Base-by-base conservation (phyloP, 2,888 invertebrate genomes). In the Seira musarum region DNA sequence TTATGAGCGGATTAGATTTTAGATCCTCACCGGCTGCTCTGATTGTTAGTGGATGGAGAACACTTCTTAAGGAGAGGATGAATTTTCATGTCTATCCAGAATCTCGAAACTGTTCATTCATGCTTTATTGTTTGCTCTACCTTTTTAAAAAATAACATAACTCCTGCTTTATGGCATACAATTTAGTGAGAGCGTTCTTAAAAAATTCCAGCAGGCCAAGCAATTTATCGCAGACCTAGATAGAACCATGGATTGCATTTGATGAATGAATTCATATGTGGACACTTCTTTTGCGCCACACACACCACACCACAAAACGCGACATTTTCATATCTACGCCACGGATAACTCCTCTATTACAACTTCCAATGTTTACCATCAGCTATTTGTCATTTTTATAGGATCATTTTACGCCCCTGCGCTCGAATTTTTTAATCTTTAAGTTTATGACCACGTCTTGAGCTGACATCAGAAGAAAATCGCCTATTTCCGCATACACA, bases 301-400 rank as follows among this genome's bases (percentile, higher is more conserved):
- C n/a, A n/a, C n/a, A n/a, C n/a, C n/a, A 40, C 40, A 40, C 40
- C 40, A 13, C 40, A 40, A 40, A 40, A 40, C 40, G 40, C 6
- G 40, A 40, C 40, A 40, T 6, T 40, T 40, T 13, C 13, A 8
- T 40, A 40, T 13, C 40, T 13, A 40, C 6, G 57, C 19, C 30
- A 60, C 2, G 57, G 60, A n/a, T n/a, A 70, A 60, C 60, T 70
- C 57, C 57, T 68, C 70, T 60, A 70, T 70, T 70, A 35, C 70
- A 70, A 57, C 70, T 40, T 40, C 13, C n/a, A n/a, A 49, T 30
- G 61, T 73, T 73, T 75, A 25, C 66, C 53, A 66, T 63, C 72
- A 76, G 69, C 82, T 66, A 82, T 82, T 82, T 82, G 82, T 82
- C 82, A 82, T 82, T 82, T 82, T 82, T 82, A 82, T 82, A 77